Percentiles rank a stretch among this genome's conserved stretches.
phyloP scores from a whole-genome alignment of 2,113 vertebrate genomes.

The human region GRCh38 chr7:100643501-100644000 shows the following conservation, averaged over 20 bases:
- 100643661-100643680: not conserved
- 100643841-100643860: not conserved
- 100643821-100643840: not conserved
- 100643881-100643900: not conserved
- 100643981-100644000: too few relatives aligned
- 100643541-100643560: slow-evolving; percentile 37
- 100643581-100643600: not conserved
- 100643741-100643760: not conserved
- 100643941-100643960: too few relatives aligned
- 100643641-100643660: too few relatives aligned
- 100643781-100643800: not conserved
- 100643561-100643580: not conserved
- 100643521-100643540: not conserved
- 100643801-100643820: not conserved
- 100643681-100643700: not conserved
- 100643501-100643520: not conserved
- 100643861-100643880: not conserved
- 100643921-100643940: too few relatives aligned
- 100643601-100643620: not conserved
- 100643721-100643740: not conserved
- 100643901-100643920: not conserved
- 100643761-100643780: not conserved
- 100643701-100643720: not conserved
- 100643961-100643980: too few relatives aligned
- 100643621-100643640: not conserved